Conservation (phyloP, 2,888 invertebrate genomes). For the Philonicus albiceps region DNA sequence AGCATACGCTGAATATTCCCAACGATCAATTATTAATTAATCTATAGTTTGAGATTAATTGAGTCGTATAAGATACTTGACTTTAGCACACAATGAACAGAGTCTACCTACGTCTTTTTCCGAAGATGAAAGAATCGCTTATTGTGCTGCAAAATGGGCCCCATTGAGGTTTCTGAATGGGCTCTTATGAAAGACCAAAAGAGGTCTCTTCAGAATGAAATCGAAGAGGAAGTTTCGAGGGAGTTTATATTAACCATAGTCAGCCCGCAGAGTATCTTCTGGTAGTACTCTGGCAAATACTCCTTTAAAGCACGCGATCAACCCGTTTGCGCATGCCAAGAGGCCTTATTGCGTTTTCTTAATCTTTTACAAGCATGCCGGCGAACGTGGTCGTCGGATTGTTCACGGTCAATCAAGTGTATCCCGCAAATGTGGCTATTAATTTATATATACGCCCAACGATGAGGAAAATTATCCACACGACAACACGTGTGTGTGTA, state of each 20-base stretch:
- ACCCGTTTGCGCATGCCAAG: neutral
- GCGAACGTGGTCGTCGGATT: neutral
- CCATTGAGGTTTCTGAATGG: neutral
- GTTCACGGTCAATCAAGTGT: neutral
- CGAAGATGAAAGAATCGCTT: neutral
- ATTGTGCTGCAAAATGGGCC: neutral
- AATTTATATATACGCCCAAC: neutral
- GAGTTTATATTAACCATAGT: neutral
- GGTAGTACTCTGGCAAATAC: neutral
- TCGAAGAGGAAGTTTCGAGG: neutral
- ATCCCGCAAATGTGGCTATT: neutral
- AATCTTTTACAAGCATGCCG: neutral
- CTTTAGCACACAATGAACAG: neutral
- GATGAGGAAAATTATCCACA: neutral
- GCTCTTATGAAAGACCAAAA: neutral
- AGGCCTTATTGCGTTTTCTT: neutral
- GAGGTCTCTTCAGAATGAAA: neutral
- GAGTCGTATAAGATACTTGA: neutral
- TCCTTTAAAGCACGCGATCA: neutral
- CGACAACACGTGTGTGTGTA: neutral
- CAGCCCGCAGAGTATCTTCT: neutral
- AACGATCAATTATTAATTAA: slow-evolving; percentile 6
- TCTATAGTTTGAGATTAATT: neutral
- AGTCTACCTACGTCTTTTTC: neutral
- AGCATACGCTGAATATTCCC: neutral